phyloP scores from a whole-genome alignment of 2,113 vertebrate genomes.

The Corydoras sp. region DNA sequence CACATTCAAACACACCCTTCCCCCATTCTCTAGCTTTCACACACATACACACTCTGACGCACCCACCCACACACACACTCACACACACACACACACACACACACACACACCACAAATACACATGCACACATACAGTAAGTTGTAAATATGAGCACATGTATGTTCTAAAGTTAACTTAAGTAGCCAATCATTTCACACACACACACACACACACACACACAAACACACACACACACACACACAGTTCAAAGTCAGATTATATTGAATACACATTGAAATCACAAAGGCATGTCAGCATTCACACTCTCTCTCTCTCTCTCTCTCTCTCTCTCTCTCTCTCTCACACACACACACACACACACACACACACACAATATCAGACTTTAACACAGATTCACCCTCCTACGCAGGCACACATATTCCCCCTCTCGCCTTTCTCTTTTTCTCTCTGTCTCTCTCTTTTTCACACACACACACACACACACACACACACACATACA shows the following conservation, averaged over 20 bases:
- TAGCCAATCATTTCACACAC: neutral
- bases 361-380: no score
- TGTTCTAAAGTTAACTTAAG: no score
- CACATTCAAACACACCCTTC: conserved; percentile 41
- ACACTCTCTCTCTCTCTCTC: no score
- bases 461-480: no score
- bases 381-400: neutral
- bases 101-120: conserved; percentile 18
- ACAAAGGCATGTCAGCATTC: neutral
- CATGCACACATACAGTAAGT: neutral
- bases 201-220: neutral
- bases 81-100: conserved; percentile 9
- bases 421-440: neutral
- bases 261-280: neutral
- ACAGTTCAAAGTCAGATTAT: neutral
- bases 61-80: neutral
- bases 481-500: conserved; percentile 15
- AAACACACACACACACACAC: neutral
- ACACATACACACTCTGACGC: conserved; percentile 11
- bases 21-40: conserved; percentile 29
- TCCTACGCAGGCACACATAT: conserved; percentile 4
- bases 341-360: conserved; percentile 21
- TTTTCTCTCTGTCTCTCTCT: no score
- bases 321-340: no score
- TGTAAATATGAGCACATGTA: no score